Evolutionary conservation across 2,888 invertebrate genomes (phyloP).

Genomic region (Temnothorax unifasciatus): DNA sequence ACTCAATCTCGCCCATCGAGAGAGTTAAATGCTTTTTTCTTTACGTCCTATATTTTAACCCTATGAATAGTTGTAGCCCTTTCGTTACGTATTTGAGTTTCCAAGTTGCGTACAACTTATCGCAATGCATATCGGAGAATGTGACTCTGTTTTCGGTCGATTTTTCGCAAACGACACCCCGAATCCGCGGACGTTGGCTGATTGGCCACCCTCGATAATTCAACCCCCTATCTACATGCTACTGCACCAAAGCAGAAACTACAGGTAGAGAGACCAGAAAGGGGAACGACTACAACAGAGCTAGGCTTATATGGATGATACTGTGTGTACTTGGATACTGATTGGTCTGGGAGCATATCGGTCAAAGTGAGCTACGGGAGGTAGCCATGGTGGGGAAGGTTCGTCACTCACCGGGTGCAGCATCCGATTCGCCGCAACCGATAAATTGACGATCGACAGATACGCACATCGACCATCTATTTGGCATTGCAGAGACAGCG

Average conservation of each 20-base stretch:
- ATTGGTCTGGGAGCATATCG: constrained; percentile 81
- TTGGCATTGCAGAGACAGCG: constrained; percentile 86
- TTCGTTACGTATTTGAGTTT: constrained; percentile 80
- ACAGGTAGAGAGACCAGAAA: constrained; percentile 70
- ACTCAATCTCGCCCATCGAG: constrained; percentile 42
- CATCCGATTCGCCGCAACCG: constrained; percentile 86
- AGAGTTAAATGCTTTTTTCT: constrained; percentile 48
- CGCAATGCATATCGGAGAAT: constrained; percentile 60
- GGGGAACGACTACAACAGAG: constrained; percentile 70
- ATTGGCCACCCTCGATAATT: constrained; percentile 67
- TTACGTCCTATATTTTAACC: constrained; percentile 68
- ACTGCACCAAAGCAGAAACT: constrained; percentile 75
- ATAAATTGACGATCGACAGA: constrained; percentile 85
- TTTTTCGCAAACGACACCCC: constrained; percentile 42
- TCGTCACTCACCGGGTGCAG: constrained; percentile 86
- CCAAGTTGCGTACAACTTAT: constrained; percentile 54
- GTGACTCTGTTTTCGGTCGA: constrained; percentile 45
- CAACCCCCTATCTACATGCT: constrained; percentile 74
- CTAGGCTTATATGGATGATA: constrained; percentile 73
- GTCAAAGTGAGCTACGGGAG: constrained; percentile 83
- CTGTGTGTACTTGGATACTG: constrained; percentile 77
- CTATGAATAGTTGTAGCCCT: constrained; percentile 77
- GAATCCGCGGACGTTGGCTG: constrained; percentile 37
- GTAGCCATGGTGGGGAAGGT: constrained; percentile 74
- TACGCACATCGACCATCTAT: constrained; percentile 86